Evolutionary conservation across 2,113 vertebrate genomes (phyloP).

Genomic region (Ploceus nigricollis): DNA sequence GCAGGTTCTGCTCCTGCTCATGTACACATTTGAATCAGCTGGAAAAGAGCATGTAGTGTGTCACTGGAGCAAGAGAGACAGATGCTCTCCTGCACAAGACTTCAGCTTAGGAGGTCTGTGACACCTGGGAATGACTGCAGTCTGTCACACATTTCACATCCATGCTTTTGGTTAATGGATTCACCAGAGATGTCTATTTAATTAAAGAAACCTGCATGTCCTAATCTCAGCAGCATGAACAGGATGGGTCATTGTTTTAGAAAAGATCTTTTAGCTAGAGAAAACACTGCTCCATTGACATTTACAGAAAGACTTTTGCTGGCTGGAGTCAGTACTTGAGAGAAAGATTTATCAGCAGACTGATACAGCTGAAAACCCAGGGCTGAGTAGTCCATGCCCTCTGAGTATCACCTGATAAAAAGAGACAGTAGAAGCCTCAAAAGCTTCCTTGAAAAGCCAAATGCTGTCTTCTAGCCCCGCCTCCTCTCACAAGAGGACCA

Average conservation of each 20-base stretch:
- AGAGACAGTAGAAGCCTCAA: not conserved
- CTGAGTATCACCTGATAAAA: not conserved
- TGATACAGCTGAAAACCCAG: not conserved
- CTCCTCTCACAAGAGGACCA: not conserved
- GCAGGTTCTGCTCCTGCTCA: not conserved
- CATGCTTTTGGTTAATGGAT: not conserved
- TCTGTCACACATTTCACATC: not conserved
- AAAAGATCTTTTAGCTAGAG: not conserved
- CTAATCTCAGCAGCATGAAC: not conserved
- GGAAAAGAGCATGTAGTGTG: not conserved
- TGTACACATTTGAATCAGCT: not conserved
- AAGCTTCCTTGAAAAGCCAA: not conserved
- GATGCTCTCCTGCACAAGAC: not conserved
- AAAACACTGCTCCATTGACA: not conserved
- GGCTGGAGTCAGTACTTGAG: not conserved
- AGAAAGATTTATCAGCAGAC: rapidly evolving
- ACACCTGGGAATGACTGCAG: not conserved
- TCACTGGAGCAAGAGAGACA: not conserved
- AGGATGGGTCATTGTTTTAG: not conserved
- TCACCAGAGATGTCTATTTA: not conserved
- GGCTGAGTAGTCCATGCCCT: not conserved
- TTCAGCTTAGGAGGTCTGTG: not conserved
- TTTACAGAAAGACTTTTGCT: not conserved
- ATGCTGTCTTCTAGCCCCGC: not conserved
- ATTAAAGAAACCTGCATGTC: not conserved